Conservation (phyloP, 2,797 vertebrate species). For the Sparus aurata region DNA sequence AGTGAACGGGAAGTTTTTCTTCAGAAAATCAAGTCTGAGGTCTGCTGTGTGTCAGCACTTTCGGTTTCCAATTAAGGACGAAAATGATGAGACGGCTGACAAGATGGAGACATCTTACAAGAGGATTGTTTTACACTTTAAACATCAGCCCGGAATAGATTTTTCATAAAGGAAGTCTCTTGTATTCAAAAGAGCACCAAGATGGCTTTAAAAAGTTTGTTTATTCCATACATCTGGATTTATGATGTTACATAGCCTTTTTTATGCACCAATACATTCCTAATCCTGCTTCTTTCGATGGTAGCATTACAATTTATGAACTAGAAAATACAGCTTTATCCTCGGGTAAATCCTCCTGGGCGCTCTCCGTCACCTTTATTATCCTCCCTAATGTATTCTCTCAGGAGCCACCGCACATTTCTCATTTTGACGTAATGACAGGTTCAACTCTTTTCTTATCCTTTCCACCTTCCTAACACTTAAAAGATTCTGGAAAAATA, state of each 20-base stretch:
- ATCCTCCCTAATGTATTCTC: constrained; percentile 50
- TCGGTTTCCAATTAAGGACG: constrained; percentile 49
- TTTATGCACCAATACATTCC: constrained; percentile 13
- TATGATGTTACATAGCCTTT: not conserved
- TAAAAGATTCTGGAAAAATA: constrained; percentile 16
- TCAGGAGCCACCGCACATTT: constrained; percentile 24
- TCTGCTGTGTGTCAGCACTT: constrained; percentile 29
- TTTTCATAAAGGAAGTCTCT: constrained; percentile 17
- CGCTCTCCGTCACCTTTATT: constrained; percentile 58
- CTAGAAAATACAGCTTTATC: constrained; percentile 42
- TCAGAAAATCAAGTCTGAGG: constrained; percentile 14
- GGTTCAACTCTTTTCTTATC: constrained; percentile 9
- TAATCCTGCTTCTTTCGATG: constrained; percentile 21
- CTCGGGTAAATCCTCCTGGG: constrained; percentile 45
- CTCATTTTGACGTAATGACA: constrained; percentile 51
- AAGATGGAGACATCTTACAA: constrained; percentile 12
- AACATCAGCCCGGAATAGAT: not conserved
- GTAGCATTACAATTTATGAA: constrained; percentile 46
- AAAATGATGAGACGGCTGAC: constrained; percentile 20
- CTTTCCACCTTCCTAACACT: not conserved
- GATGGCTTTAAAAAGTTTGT: constrained; percentile 1
- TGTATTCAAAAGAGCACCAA: not conserved
- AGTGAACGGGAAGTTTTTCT: constrained; percentile 22
- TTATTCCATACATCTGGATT: constrained; percentile 8
- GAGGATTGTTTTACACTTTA: constrained; percentile 22